Evolutionary conservation across 1,140 invertebrate species (phyloP), one percentile per base, ranked within the genome.

Genomic region (Bombus ignitus): DNA sequence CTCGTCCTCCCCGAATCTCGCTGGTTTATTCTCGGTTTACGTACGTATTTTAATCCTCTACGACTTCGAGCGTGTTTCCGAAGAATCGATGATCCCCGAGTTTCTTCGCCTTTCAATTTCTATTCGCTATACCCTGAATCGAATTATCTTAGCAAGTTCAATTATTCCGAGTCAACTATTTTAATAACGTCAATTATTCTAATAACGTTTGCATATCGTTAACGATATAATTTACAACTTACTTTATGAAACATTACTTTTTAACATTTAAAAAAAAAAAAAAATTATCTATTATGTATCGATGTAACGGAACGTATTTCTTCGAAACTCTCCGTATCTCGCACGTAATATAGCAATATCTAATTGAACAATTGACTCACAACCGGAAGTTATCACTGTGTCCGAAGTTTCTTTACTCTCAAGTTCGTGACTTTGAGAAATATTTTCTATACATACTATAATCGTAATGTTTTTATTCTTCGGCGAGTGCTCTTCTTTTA

Each of bases 1-100:
- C 47, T 57, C 73, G 32, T 57, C 15, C 74, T 57, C 53, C 18
- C 13, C 15, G 53, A 59, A 39, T 15, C 18, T 44, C 53, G 42
- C 28, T 65, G 35, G 68, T 79, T 66, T 66, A 42, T 79, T 66
- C 59, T 32, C 39, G 62, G 39, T 79, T 44, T 59, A 22, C 18
- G 22, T n/a, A 32, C 73, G 32, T 37, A 75, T 35, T 75, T 53
- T 3, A 10, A 22, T 74, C 15, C 1, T 10, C 22, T 15, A 42
- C 35, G 9, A 35, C 42, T 74, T 68, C 28, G 42, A 1, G n/a
- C 13, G 39, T 1, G 13, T 22, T 25, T 9, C 4, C 22, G 25
- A 42, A 72, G 28, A 10, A 70, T 37, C 68, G 18, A 25, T 25
- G 13, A n/a, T 72, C 39, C 3, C 8, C 37, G 12, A 71, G 25